These are phyloP conservation scores for Macroglossus sobrinus DNA, from an alignment of 2,113 vertebrate species.

Conservation along the genomic window DNA sequence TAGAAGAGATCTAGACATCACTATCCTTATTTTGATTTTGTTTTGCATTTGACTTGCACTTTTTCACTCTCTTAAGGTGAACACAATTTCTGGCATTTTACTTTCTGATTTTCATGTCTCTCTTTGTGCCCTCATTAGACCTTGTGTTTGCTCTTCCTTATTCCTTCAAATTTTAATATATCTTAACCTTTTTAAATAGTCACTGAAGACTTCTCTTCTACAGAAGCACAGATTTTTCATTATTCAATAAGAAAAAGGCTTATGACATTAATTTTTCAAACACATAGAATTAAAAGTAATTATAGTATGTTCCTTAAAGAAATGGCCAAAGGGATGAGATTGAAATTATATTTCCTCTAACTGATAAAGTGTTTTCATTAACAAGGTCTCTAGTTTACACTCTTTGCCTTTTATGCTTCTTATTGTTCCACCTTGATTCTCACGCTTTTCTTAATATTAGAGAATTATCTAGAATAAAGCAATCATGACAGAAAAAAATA, in stretches of 20 bases:
- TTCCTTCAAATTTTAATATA: neutral
- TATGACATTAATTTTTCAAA: conserved; percentile 39
- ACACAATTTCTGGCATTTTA: neutral
- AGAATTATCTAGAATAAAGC: neutral
- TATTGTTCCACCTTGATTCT: neutral
- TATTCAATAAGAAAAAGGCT: conserved; percentile 31
- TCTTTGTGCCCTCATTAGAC: neutral
- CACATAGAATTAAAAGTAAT: conserved; percentile 44
- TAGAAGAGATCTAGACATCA: neutral
- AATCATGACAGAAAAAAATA: neutral
- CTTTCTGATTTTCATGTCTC: conserved; percentile 13
- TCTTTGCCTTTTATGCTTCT: neutral
- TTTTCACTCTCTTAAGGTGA: neutral
- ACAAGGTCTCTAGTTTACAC: neutral
- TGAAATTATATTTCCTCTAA: neutral
- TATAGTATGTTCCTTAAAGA: conserved; percentile 25
- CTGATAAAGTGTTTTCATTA: neutral
- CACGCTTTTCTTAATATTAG: neutral
- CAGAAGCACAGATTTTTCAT: conserved; percentile 12
- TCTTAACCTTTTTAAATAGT: conserved; percentile 40
- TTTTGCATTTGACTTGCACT: neutral
- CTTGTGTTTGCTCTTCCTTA: neutral
- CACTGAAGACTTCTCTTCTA: neutral
- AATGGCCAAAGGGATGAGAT: neutral
- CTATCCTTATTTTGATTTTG: neutral